These are phyloP conservation scores for Meleagris gallopavo DNA, from an alignment of 2,113 vertebrate species.

Conservation along the genomic window DNA sequence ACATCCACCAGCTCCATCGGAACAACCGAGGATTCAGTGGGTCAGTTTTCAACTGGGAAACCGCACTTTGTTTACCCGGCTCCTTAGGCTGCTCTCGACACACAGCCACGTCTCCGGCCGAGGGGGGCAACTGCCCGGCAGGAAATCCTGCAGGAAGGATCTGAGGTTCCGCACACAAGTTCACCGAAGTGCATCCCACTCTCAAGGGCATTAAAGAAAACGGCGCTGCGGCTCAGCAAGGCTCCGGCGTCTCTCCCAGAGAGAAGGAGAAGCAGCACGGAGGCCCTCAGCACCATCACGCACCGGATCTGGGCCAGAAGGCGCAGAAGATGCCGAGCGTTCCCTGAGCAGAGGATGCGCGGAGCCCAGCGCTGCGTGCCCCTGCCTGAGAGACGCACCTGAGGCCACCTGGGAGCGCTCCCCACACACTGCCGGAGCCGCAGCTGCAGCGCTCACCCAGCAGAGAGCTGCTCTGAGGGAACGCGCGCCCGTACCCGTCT, in stretches of 20 bases:
- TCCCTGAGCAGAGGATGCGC: neutral
- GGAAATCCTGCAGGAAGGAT: constrained; percentile 63
- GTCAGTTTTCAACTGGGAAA: neutral
- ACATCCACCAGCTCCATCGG: neutral
- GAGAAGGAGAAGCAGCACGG: neutral
- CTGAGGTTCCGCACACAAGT: neutral
- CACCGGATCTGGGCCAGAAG: fast-evolving
- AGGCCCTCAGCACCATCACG: neutral
- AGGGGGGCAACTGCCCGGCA: neutral
- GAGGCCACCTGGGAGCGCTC: neutral
- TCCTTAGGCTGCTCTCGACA: neutral
- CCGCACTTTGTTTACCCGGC: neutral
- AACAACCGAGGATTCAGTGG: neutral
- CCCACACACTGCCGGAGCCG: fast-evolving
- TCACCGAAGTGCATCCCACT: neutral
- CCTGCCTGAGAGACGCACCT: too few relatives aligned
- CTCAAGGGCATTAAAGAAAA: neutral
- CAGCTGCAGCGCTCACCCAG: fast-evolving
- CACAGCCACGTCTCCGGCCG: neutral
- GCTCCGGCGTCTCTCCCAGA: neutral
- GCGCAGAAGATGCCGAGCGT: neutral
- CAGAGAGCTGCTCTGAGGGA: neutral
- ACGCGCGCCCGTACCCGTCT: fast-evolving
- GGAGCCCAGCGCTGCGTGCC: too few relatives aligned
- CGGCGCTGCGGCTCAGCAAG: too few relatives aligned